Base-by-base conservation (phyloP, 2,888 invertebrate species). In the Acleris sparsana region DNA sequence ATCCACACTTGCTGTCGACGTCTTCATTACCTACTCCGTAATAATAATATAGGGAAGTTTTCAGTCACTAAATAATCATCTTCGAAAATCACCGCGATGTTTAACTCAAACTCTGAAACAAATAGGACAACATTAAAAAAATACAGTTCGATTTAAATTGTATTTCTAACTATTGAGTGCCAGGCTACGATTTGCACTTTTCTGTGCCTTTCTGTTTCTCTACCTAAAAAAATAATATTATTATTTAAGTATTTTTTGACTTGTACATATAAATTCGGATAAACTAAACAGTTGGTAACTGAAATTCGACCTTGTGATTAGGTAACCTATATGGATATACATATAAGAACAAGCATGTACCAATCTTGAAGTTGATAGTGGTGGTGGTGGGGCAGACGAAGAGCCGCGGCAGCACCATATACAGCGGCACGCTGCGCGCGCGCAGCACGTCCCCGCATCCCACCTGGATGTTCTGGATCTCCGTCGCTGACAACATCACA, bases 391-490 rank as follows among this genome's bases (percentile, higher is more conserved):
- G 98, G 84, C 99, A 99, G 1, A 99, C 97, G 89, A 99, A 99
- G 58, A 99, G 93, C 57, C 99, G 93, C 61, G 99, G 99, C 87
- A 99, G 96, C 80, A 99, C 95, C 98, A 99, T 98, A 89, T 97
- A 95, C 80, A 99, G 97, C 39, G 99, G 98, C 79, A 99, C 95
- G 72, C 95, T 94, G 55, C 98, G 91, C 71, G 95, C 95, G 67
- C 96, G 94, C 60, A 95, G 94, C 61, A 98, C 95, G 90, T 99
- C 97, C 39, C 99, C 99, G 80, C 97, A 98, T 1, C 97, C 98
- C 70, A 99, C 96, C 94, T 99, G 99, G 82, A 99, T 98, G 84
- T 98, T 99, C 93, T 99, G 99, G 75, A 99, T 97, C 94, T 99
- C 99, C 9, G 99, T 99, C 18, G 98, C 98, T 97, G 84, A 11